Percentiles rank a stretch among this genome's conserved stretches.
phyloP scores from a whole-genome alignment of 1,140 invertebrate species.

The Aphaenogaster floridana region DNA sequence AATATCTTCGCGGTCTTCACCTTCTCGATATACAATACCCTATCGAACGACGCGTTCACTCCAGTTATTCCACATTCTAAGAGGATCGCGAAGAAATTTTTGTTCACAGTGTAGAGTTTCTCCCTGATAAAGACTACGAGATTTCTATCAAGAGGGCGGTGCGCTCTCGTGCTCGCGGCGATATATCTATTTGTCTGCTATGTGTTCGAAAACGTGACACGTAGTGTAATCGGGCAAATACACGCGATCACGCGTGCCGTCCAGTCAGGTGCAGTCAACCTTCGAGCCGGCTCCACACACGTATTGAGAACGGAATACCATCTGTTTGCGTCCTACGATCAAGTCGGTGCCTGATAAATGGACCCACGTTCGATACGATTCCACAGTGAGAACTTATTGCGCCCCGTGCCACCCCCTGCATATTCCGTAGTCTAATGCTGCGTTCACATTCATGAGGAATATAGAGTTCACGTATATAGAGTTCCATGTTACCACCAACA shows the following conservation, averaged over 20 bases:
- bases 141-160: conserved; percentile 60
- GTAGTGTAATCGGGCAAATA: conserved; percentile 58
- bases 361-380: conserved; percentile 52
- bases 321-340: conserved; percentile 58
- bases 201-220: conserved; percentile 61
- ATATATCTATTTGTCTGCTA: conserved; percentile 61
- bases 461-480: not conserved
- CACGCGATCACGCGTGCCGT: conserved; percentile 67
- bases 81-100: conserved; percentile 29
- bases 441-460: conserved; percentile 47
- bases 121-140: conserved; percentile 50
- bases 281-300: conserved; percentile 7
- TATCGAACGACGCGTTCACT: not conserved
- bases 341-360: conserved; percentile 56
- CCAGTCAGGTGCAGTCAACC: conserved; percentile 37
- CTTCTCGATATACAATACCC: not conserved
- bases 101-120: not conserved
- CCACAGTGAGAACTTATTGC: conserved; percentile 47
- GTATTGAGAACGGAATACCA: conserved; percentile 57
- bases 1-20: not conserved
- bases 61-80: not conserved
- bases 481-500: not conserved
- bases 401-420: not conserved
- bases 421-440: conserved; percentile 35
- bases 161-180: conserved; percentile 41